Percentiles rank a stretch among this genome's conserved stretches.
Evolutionary conservation across 1,140 invertebrate species (phyloP).

Genomic region (Neotoxoptera formosana): DNA sequence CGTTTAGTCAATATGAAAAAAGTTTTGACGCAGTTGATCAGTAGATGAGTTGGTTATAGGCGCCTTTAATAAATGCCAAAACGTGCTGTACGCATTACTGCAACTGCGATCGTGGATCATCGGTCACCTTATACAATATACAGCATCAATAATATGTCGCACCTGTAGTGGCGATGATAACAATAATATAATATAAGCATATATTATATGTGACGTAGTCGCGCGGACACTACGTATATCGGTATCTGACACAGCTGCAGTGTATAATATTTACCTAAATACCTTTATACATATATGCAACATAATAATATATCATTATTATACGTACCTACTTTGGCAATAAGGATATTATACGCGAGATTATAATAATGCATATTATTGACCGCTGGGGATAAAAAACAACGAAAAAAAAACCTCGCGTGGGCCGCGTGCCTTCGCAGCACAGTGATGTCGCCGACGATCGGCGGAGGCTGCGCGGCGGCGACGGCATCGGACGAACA

Average conservation of each 20-base stretch:
- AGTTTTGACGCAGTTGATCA: not conserved
- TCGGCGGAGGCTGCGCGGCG: not conserved
- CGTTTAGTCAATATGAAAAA: not conserved
- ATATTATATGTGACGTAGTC: not conserved
- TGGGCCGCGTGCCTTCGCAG: not conserved
- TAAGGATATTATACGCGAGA: not conserved
- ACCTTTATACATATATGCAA: too few species aligned
- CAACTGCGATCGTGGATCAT: not conserved
- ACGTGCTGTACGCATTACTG: not conserved
- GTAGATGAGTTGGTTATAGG: too few species aligned
- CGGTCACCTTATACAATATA: not conserved
- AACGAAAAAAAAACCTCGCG: not conserved
- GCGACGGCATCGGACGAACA: not conserved
- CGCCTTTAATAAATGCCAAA: too few species aligned
- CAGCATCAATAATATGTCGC: not conserved
- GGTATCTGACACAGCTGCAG: not conserved
- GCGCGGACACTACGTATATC: too few species aligned
- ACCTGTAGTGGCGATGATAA: not conserved
- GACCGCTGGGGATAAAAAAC: not conserved
- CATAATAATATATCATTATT: not conserved
- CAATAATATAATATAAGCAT: not conserved
- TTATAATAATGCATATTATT: not conserved
- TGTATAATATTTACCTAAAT: too few species aligned
- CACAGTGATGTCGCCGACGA: not conserved
- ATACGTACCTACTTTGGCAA: not conserved